A percentile compares a stretch with the other conserved stretches of the same genome.
Evolutionary conservation across 2,113 vertebrate genomes (phyloP).

Genomic region (Muntiacus reevesi): DNA sequence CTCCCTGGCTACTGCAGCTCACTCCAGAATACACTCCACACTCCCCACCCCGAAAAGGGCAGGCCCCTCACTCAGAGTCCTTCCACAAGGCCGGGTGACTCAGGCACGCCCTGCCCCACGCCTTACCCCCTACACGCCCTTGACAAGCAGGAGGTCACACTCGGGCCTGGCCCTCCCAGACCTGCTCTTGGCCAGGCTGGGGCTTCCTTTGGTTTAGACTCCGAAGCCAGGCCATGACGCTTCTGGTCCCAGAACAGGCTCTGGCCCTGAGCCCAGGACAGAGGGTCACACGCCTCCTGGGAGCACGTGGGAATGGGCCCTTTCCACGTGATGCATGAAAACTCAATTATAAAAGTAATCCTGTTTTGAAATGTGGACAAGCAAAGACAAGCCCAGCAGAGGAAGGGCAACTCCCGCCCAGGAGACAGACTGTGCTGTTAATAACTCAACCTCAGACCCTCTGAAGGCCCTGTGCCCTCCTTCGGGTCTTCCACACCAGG

Average conservation of each 20-base stretch:
- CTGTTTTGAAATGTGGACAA: slow-evolving; percentile 24
- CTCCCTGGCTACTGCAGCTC: neutral
- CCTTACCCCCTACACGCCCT: neutral
- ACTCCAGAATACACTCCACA: neutral
- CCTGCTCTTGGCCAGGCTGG: slow-evolving; percentile 32
- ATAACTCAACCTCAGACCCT: neutral
- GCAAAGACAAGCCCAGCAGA: neutral
- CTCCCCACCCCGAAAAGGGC: accelerated
- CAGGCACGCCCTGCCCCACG: neutral
- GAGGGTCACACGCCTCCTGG: neutral
- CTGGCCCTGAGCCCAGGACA: slow-evolving; percentile 59
- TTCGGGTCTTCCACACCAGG: neutral
- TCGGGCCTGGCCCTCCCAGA: neutral
- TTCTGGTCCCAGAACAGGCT: slow-evolving; percentile 46
- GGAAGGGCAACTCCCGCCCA: neutral
- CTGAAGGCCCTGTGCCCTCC: neutral
- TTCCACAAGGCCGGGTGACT: accelerated
- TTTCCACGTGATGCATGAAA: slow-evolving; percentile 24
- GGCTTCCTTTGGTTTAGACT: slow-evolving; percentile 47
- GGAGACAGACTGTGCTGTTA: neutral
- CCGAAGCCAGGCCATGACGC: slow-evolving; percentile 2
- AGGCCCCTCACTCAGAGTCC: neutral
- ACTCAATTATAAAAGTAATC: neutral
- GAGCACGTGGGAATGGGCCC: neutral
- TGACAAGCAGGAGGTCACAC: neutral